A percentile compares a stretch with the other conserved stretches of the same genome.
These are phyloP conservation scores for Anoplius nigerrimus DNA, from an alignment of 2,888 invertebrate species.

Conservation along the genomic window DNA sequence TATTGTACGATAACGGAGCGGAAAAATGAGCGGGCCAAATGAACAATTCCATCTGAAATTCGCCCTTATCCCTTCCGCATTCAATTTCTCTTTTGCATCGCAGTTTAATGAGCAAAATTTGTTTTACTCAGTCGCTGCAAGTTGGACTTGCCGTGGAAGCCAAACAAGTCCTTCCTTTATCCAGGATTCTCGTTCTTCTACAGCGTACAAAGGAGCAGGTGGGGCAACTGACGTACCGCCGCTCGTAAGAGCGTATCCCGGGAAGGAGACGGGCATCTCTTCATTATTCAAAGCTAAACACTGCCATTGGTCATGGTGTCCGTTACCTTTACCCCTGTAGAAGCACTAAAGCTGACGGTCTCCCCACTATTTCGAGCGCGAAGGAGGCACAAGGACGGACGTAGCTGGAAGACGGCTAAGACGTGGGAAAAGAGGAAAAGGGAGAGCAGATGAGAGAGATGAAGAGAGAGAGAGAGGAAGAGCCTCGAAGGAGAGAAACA, in stretches of 20 bases:
- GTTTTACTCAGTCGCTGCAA: slow-evolving; percentile 14
- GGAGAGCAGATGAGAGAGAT: slow-evolving; percentile 19
- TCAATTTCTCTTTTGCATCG: background rate
- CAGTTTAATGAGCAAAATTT: slow-evolving; percentile 24
- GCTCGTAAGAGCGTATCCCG: slow-evolving; percentile 32
- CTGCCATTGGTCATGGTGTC: slow-evolving; percentile 66
- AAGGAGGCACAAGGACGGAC: slow-evolving; percentile 11
- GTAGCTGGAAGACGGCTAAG: background rate
- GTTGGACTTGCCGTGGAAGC: slow-evolving; percentile 17
- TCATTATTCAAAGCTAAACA: slow-evolving; percentile 68
- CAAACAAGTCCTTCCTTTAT: slow-evolving; percentile 42
- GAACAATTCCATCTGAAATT: slow-evolving; percentile 3
- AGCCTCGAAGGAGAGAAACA: background rate
- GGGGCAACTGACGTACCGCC: slow-evolving; percentile 26
- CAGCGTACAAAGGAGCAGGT: slow-evolving; percentile 32
- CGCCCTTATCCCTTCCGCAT: background rate
- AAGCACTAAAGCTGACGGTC: slow-evolving; percentile 16
- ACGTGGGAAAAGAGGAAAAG: background rate
- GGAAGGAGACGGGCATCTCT: slow-evolving; percentile 53
- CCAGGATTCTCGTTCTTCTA: slow-evolving; percentile 27
- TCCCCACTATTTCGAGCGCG: slow-evolving; percentile 24
- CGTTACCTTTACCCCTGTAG: slow-evolving; percentile 35
- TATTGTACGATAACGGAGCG: too few species aligned
- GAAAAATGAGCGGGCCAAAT: slow-evolving; percentile 7
- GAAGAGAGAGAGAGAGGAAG: slow-evolving; percentile 15